Evolutionary conservation across 2,797 vertebrate genomes (phyloP).

Genomic region (Arremon brunneinucha): DNA sequence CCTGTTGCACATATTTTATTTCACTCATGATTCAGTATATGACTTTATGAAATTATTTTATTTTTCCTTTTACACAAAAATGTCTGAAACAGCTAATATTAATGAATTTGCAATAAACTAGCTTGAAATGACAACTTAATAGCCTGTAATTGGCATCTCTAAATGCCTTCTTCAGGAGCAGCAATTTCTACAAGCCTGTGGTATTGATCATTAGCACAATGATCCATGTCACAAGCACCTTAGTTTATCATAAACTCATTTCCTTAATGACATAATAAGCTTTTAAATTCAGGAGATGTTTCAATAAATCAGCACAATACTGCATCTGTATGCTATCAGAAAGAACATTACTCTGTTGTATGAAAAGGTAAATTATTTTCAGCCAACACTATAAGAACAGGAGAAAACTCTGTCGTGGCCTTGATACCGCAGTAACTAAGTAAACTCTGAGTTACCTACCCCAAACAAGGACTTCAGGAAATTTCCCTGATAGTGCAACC

Average conservation of each 20-base stretch:
- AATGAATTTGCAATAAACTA: slow-evolving; percentile 52
- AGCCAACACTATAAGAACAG: not conserved
- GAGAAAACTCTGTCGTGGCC: not conserved
- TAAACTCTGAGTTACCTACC: not conserved
- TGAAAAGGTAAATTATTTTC: not conserved
- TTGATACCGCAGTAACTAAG: not conserved
- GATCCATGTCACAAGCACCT: slow-evolving; percentile 50
- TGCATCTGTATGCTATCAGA: not conserved
- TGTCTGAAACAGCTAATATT: slow-evolving; percentile 37
- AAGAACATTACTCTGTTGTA: not conserved
- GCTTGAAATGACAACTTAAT: slow-evolving; percentile 54
- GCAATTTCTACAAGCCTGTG: slow-evolving; percentile 22
- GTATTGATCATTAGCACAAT: slow-evolving; percentile 66
- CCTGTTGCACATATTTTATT: not conserved
- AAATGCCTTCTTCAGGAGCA: slow-evolving; percentile 45
- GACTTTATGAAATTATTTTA: slow-evolving; percentile 5
- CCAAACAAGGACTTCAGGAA: not conserved
- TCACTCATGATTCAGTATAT: not conserved
- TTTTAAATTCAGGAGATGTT: slow-evolving; percentile 34
- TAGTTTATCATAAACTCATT: slow-evolving; percentile 63
- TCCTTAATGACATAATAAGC: slow-evolving; percentile 53
- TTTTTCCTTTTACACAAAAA: slow-evolving; percentile 23
- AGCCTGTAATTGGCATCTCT: slow-evolving; percentile 46
- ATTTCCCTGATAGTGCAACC: not conserved
- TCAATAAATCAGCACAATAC: not conserved